phyloP scores from a whole-genome alignment of 2,113 vertebrate species.

The Eurystomus gularis region DNA sequence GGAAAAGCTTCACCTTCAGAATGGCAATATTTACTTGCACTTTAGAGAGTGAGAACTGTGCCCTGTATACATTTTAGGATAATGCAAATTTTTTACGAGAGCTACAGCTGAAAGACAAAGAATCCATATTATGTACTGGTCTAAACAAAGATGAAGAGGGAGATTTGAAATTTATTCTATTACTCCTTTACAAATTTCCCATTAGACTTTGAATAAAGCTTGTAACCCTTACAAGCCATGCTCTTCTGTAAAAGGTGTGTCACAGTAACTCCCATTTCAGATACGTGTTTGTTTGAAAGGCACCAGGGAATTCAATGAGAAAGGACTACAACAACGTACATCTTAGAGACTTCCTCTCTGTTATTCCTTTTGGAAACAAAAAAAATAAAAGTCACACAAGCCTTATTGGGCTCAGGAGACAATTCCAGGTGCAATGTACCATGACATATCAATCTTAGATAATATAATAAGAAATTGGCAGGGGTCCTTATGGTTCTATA shows the following conservation, averaged over 20 bases:
- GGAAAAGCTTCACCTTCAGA: background rate
- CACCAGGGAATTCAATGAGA: background rate
- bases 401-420: background rate
- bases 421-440: background rate
- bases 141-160: background rate
- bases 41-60: background rate
- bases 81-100: background rate
- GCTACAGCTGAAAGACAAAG: background rate
- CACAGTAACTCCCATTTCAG: background rate
- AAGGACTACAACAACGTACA: background rate
- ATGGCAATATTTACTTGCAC: background rate
- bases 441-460: background rate
- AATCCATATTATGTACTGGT: background rate
- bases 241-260: background rate
- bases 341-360: background rate
- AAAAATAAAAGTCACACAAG: background rate
- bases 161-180: background rate
- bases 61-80: background rate
- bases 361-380: background rate
- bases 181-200: constrained; percentile 19
- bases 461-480: background rate
- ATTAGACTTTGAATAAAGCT: background rate
- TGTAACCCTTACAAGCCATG: background rate
- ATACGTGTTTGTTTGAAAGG: background rate
- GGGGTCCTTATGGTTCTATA: background rate